These are phyloP conservation scores for Lithophane leautieri DNA, from an alignment of 2,888 invertebrate genomes.

Conservation along the genomic window DNA sequence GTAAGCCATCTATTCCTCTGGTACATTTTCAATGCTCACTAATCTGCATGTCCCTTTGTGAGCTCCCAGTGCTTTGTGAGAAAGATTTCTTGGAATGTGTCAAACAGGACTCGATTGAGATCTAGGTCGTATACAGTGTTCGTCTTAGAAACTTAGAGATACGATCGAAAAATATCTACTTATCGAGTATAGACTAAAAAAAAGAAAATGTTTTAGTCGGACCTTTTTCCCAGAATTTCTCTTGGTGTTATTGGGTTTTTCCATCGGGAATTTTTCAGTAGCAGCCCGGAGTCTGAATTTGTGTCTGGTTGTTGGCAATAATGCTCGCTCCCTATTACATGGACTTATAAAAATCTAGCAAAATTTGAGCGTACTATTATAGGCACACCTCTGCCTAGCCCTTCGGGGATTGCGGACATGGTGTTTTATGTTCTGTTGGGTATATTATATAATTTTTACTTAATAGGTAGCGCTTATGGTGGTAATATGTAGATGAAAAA, in stretches of 20 bases:
- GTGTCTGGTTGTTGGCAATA: background rate
- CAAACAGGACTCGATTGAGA: slow-evolving; percentile 34
- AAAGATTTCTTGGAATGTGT: slow-evolving; percentile 59
- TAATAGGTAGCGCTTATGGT: too few relatives aligned
- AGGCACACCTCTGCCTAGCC: background rate
- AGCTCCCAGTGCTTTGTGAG: slow-evolving; percentile 62
- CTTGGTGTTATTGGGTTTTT: background rate
- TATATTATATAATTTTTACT: too few relatives aligned
- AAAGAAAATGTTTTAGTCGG: background rate
- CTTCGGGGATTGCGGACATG: background rate
- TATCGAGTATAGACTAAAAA: too few relatives aligned
- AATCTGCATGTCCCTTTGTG: slow-evolving; percentile 70
- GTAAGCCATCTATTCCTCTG: slow-evolving; percentile 38
- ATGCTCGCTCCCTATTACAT: background rate
- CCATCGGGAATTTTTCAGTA: background rate
- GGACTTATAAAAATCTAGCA: background rate
- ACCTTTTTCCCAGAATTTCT: background rate
- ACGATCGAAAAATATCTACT: background rate
- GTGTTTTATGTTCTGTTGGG: background rate
- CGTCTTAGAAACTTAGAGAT: background rate
- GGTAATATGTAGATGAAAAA: too few relatives aligned
- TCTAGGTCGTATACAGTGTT: slow-evolving; percentile 14
- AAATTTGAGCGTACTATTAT: background rate
- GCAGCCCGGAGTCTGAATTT: background rate
- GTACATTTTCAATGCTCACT: slow-evolving; percentile 64